Evolutionary conservation across 2,888 invertebrate species (phyloP), one percentile per base, ranked within the genome.

Genomic region (Crocallis elinguaria): DNA sequence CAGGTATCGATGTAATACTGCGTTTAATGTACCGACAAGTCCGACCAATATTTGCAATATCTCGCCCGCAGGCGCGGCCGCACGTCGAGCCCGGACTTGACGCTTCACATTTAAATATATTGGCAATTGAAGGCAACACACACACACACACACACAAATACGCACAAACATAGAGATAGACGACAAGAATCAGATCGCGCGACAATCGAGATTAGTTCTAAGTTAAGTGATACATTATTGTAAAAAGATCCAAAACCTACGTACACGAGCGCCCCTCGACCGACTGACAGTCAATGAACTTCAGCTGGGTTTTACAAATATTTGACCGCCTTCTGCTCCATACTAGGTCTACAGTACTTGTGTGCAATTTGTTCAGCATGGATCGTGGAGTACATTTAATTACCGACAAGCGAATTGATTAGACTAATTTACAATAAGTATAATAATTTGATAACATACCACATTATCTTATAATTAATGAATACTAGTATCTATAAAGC

Each of bases 191-290:
- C 67, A 69, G 65, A 67, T 67, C 66, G 57, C 53, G 29, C 48
- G 48, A 60, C 37, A 45, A 49, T 45, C 33, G 55, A 60, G 46
- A 54, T 33, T 30, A 45, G 27, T 48, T 30, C 58, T 64, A 61
- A 43, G 13, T 49, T 62, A 42, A 66, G 1, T 37, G 36, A 37
- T 33, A 41, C 0, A 46, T 48, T 75, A 46, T 48, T 75, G 75
- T 79, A 79, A 73, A 77, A 57, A 67, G 63, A 61, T 79, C 75
- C 63, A 73, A 78, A 79, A 69, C 58, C 46, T 70, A 63, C 44
- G 41, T 65, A 67, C 33, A 48, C 27, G 9, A 8, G n/a, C 13
- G 19, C 6, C 19, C 3, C 19, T 3, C 19, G 3, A 6, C 3
- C 19, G 19, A 3, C 19, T 3, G 3, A 19, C 19, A 19, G 19